phyloP scores from a whole-genome alignment of 1,140 invertebrate species.

The Reticulitermes speratus region DNA sequence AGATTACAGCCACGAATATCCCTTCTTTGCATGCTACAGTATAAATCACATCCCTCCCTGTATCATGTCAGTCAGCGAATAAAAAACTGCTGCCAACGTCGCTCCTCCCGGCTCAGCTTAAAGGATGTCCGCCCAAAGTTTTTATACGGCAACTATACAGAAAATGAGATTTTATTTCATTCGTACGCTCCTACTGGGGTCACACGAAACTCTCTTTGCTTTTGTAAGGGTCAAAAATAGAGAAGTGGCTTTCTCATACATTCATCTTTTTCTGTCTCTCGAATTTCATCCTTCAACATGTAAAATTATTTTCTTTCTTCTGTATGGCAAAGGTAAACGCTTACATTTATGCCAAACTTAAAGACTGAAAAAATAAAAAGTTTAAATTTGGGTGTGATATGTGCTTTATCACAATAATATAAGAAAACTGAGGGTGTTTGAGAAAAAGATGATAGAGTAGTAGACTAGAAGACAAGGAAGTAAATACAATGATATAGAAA shows the following conservation, averaged over 20 bases:
- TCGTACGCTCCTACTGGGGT: not conserved
- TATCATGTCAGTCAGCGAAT: not conserved
- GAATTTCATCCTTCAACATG: not conserved
- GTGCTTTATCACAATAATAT: too few species aligned
- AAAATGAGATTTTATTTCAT: not conserved
- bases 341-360: too few species aligned
- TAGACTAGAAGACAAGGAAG: too few species aligned
- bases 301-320: not conserved
- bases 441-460: too few species aligned
- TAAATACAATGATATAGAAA: too few species aligned
- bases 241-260: not conserved
- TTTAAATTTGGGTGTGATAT: too few species aligned
- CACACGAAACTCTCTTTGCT: not conserved
- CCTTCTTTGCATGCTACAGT: not conserved
- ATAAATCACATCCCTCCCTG: not conserved
- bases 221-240: too few species aligned
- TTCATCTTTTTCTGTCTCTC: not conserved
- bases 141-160: not conserved
- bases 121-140: not conserved
- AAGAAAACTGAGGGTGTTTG: too few species aligned
- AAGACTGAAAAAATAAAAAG: too few species aligned
- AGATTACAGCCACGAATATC: constrained; percentile 11
- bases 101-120: not conserved
- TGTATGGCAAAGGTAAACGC: too few species aligned
- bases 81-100: too few species aligned